Conservation (phyloP, 2,888 invertebrate species). For the Anthophora plumipes region DNA sequence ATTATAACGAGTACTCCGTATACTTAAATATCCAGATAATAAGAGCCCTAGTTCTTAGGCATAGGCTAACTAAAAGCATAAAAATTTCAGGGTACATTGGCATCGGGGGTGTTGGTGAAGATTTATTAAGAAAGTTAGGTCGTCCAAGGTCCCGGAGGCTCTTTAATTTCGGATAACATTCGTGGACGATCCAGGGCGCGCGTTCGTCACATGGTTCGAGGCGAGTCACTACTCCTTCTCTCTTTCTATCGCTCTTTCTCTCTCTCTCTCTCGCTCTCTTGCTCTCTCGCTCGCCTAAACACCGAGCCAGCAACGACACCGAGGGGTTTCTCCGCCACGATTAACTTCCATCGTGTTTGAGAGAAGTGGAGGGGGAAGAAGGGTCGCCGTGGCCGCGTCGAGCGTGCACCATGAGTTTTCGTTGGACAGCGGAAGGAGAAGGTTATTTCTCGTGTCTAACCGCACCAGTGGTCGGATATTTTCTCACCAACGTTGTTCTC, state of each 20-base stretch:
- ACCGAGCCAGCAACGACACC: conserved; percentile 42
- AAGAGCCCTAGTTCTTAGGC: too few species aligned
- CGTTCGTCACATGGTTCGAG: conserved; percentile 18
- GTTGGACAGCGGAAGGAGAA: conserved; percentile 70
- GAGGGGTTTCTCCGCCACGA: conserved; percentile 68
- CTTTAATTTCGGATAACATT: conserved; percentile 18
- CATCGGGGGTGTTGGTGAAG: not conserved
- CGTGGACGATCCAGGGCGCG: not conserved
- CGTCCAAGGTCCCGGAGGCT: not conserved
- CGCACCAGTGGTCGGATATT: conserved; percentile 6
- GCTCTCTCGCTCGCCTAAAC: conserved; percentile 31
- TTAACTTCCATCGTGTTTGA: conserved; percentile 50
- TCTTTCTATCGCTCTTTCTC: too few species aligned
- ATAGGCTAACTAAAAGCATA: too few species aligned
- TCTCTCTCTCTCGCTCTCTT: too few species aligned
- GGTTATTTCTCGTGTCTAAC: conserved; percentile 53
- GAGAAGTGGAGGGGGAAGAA: conserved; percentile 48
- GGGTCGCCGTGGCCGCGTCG: conserved; percentile 63
- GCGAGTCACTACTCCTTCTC: too few species aligned
- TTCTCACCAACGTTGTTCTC: not conserved
- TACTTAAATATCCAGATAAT: too few species aligned
- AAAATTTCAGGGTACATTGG: not conserved
- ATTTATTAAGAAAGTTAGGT: conserved; percentile 19
- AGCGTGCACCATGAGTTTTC: conserved; percentile 77
- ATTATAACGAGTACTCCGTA: too few species aligned